These are phyloP conservation scores for Sesia apiformis DNA, from an alignment of 2,888 invertebrate species.

Conservation along the genomic window DNA sequence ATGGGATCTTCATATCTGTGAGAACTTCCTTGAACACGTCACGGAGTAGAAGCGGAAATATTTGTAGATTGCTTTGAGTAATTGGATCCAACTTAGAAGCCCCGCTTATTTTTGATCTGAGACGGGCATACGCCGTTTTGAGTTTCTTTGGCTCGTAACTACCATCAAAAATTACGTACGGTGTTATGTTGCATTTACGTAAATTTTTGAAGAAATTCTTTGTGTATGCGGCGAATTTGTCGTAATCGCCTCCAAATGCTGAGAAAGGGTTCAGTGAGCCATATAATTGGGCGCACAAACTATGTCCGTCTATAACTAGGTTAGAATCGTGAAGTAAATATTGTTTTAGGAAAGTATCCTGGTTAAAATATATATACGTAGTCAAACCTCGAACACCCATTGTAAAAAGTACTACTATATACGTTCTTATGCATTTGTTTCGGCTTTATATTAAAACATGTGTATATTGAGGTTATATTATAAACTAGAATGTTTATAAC, in stretches of 20 bases:
- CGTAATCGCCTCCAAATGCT: conserved; percentile 91
- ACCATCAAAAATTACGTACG: conserved; percentile 88
- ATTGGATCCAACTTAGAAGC: conserved; percentile 73
- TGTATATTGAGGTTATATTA: too few species aligned
- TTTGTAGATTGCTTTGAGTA: conserved; percentile 66
- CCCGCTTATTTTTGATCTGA: conserved; percentile 74
- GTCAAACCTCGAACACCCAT: conserved; percentile 92
- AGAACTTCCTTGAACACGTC: conserved; percentile 84
- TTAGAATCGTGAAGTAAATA: conserved; percentile 79
- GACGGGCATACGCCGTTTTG: conserved; percentile 75
- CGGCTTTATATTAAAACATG: too few species aligned
- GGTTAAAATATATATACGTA: conserved; percentile 81
- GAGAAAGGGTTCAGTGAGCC: conserved; percentile 75
- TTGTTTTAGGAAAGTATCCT: conserved; percentile 77
- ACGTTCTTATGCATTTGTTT: too few species aligned
- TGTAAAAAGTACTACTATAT: conserved; percentile 3
- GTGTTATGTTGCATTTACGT: conserved; percentile 79
- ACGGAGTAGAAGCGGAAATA: conserved; percentile 84
- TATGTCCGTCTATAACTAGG: conserved; percentile 87
- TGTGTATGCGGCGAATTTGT: conserved; percentile 79
- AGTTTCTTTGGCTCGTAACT: conserved; percentile 83
- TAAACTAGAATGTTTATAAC: too few species aligned
- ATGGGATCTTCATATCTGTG: conserved; percentile 76
- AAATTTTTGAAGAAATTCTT: conserved; percentile 81
- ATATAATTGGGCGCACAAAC: conserved; percentile 82